A percentile compares a stretch with the other conserved stretches of the same genome.
phyloP scores from a whole-genome alignment of 2,797 vertebrate genomes.

The Gadopsis bispinosus region DNA sequence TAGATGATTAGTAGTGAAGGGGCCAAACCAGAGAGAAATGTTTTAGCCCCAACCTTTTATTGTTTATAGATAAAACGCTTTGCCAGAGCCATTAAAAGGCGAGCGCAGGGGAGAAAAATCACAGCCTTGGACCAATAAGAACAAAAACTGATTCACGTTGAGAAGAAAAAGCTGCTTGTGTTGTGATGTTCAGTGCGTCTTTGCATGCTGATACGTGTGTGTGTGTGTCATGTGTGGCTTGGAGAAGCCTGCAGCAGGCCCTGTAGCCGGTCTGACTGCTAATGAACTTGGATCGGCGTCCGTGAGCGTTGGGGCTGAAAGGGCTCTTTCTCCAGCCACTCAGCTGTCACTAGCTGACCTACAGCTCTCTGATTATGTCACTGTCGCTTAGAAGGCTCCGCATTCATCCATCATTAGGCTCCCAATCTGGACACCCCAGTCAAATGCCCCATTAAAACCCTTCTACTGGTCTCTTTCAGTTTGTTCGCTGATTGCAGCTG shows the following conservation, averaged over 20 bases:
- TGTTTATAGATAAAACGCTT: slow-evolving; percentile 81
- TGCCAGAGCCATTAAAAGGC: slow-evolving; percentile 74
- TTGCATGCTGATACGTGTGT: slow-evolving; percentile 62
- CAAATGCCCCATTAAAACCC: slow-evolving; percentile 77
- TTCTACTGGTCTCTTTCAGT: slow-evolving; percentile 74
- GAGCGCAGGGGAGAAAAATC: slow-evolving; percentile 71
- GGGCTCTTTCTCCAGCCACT: slow-evolving; percentile 78
- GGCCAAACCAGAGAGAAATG: slow-evolving; percentile 82
- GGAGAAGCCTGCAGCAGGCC: slow-evolving; percentile 69
- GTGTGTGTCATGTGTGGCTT: slow-evolving; percentile 58
- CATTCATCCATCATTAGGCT: slow-evolving; percentile 79
- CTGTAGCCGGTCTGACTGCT: slow-evolving; percentile 77
- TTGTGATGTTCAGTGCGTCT: slow-evolving; percentile 63
- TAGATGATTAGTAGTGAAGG: slow-evolving; percentile 81
- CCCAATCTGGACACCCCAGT: slow-evolving; percentile 72
- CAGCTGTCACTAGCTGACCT: slow-evolving; percentile 80
- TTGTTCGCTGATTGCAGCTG: slow-evolving; percentile 73
- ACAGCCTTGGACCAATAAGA: slow-evolving; percentile 64
- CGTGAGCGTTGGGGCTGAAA: slow-evolving; percentile 74
- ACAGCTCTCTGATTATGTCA: slow-evolving; percentile 84
- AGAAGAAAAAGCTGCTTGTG: slow-evolving; percentile 77
- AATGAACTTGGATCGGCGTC: slow-evolving; percentile 80
- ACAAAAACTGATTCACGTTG: slow-evolving; percentile 70
- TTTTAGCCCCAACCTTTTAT: slow-evolving; percentile 75
- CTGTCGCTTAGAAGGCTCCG: slow-evolving; percentile 74